Conservation (phyloP, 1,140 invertebrate species). For the Hestina assimilis region DNA sequence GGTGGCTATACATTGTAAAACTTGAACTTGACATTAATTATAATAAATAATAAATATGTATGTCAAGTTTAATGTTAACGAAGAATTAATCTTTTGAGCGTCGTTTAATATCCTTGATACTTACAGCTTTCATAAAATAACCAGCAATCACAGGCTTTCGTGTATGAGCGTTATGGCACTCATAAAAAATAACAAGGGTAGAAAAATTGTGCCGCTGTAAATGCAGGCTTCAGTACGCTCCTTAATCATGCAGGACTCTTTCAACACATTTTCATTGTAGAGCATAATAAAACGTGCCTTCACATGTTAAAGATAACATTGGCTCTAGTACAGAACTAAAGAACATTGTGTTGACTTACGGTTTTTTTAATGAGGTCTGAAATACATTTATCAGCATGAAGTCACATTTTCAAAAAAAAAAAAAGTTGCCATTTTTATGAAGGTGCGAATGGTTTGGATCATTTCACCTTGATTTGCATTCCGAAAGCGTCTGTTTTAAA, state of each 20-base stretch:
- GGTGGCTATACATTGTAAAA: no score
- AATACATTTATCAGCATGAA: background rate
- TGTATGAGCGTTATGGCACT: constrained; percentile 21
- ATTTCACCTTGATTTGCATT: no score
- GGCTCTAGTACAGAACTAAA: background rate
- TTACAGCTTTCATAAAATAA: no score
- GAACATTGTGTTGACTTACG: no score
- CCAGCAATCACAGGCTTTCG: constrained; percentile 8
- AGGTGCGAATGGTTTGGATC: no score
- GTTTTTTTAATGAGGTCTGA: background rate
- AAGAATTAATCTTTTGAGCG: no score
- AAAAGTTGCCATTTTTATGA: background rate
- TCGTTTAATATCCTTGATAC: constrained; percentile 5
- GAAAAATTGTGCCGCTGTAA: constrained; percentile 17
- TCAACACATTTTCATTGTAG: constrained; percentile 12
- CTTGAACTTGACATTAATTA: no score
- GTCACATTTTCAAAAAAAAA: background rate
- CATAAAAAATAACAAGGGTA: constrained; percentile 28
- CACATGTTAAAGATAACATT: background rate
- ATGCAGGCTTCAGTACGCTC: constrained; percentile 19
- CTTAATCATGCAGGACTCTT: constrained; percentile 26
- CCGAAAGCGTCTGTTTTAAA: no score
- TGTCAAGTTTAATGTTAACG: no score
- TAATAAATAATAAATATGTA: no score
- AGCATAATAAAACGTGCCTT: constrained; percentile 1